Base-by-base conservation (phyloP, 2,888 invertebrate species). In the Dorcus hopei region DNA sequence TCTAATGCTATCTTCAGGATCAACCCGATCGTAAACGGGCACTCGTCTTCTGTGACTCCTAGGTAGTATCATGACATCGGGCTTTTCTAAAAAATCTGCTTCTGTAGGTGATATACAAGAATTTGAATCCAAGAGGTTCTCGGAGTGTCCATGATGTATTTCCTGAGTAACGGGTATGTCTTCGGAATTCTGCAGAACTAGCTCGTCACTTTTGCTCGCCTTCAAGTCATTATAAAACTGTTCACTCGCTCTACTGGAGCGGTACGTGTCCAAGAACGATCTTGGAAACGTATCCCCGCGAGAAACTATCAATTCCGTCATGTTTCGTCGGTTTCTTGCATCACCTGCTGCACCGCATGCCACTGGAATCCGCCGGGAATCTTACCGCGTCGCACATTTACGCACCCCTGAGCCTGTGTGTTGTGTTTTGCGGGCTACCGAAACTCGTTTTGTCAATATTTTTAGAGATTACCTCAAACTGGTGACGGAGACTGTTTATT, bases 1-100 rank as follows among this genome's bases (percentile, higher is more conserved):
- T 54, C 84, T 77, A 62, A 85, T 84, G 63, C 84, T 84, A 67
- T 85, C 84, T 70, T 85, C 84, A n/a, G 85, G 85, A 72, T 85
- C 84, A 52, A 85, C 80, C 63, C 81, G 76, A 69, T 84, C 84
- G 67, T 80, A 80, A 7, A 80, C 77, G 26, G 75, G 72, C 58
- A 77, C 71, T 62, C 77, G 76, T 41, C 72, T 71, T 57, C 74
- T 64, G 52, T 62, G 64, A 42, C 58, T 68, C 38, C 68, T 64
- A n/a, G 72, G 63, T 50, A 72, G 54, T 53, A 62, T 39, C 49
- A 73, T 65, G 50, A 73, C 60, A 62, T 76, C 74, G 19, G 74
- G 65, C 60, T 75, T 74, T 50, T 77, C 76, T 45, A 77, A 62
- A 65, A 73, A 76, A 61, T 72, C 70, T 39, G 64, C 66, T 68